Base-by-base conservation (phyloP, 2,113 vertebrate genomes). In the Psittacara wagleri region DNA sequence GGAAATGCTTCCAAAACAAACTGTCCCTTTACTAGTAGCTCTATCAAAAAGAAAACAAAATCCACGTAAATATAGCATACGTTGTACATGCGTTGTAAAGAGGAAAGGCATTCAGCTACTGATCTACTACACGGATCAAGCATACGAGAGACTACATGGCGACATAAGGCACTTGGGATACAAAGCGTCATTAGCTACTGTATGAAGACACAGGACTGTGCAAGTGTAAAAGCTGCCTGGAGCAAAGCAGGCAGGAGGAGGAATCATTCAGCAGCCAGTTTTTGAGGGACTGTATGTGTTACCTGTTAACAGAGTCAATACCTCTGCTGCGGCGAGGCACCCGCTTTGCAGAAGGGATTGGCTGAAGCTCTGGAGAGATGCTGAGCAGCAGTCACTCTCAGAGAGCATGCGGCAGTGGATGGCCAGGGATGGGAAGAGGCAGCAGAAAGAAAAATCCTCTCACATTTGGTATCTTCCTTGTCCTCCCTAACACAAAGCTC, bases 101-200 rank as follows among this genome's bases (percentile, higher is more conserved):
- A 81, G 49, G 61, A 46, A 89, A 39, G 64, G 44, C 2, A 2
- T 51, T 64, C 59, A 64, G 51, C 82, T 84, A 72, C 68, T 70
- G 69, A 31, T 39, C 31, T 1, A 82, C 46, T 15, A 83, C 88
- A 74, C 8, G 43, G 52, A 83, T 31, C 25, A 41, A 81, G 92
- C 27, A 7, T 55, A 92, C 1, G 2, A 87, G 73, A 90, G 59
- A 46, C 91, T 90, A 83, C 59, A 6, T 1, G 25, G 86, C 77
- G 83, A 82, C 57, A 5, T 95, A 98, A 98, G 98, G 98, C 98
- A 98, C 98, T 97, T 97, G 83, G 57, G 70, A 90, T 75, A 80
- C 37, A 57, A 74, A 94, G 67, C 49, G 5, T 27, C 27, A 62
- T 28, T 28, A 52, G 57, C 86, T 81, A 73, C 72, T 51, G n/a